A percentile compares a stretch with the other conserved stretches of the same genome.
phyloP scores from a whole-genome alignment of 2,888 invertebrate genomes.

The Graphium colonna region DNA sequence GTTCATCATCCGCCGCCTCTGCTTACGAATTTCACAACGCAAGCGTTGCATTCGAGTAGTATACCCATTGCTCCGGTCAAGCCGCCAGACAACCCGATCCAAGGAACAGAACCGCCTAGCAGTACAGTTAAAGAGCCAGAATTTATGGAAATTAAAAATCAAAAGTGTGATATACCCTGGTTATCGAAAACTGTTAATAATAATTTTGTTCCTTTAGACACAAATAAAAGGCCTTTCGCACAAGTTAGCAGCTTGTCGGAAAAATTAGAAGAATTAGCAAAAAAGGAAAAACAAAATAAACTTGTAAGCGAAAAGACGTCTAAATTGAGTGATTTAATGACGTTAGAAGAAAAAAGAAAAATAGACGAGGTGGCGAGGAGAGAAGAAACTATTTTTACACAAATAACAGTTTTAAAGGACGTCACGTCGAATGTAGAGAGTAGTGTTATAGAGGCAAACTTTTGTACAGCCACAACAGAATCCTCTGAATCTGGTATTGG shows the following conservation, averaged over 20 bases:
- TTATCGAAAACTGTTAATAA: constrained; percentile 73
- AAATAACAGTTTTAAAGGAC: constrained; percentile 71
- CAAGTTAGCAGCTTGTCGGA: constrained; percentile 61
- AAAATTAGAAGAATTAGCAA: constrained; percentile 51
- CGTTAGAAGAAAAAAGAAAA: constrained; percentile 48
- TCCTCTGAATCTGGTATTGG: constrained; percentile 71
- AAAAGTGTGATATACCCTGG: constrained; percentile 73
- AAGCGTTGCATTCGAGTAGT: constrained; percentile 64
- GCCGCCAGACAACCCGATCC: constrained; percentile 71
- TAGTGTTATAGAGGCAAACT: constrained; percentile 69
- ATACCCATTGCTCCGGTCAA: constrained; percentile 71
- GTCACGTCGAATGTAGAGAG: constrained; percentile 69
- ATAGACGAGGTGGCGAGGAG: constrained; percentile 61
- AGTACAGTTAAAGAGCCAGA: constrained; percentile 69
- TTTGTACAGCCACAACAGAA: constrained; percentile 62
- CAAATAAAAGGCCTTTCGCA: constrained; percentile 70
- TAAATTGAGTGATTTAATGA: constrained; percentile 16
- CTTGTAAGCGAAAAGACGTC: constrained; percentile 2
- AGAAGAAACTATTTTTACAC: constrained; percentile 69
- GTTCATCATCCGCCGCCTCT: constrained; percentile 62
- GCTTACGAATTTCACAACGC: constrained; percentile 58
- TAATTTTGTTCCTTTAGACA: constrained; percentile 62
- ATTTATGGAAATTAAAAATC: constrained; percentile 44
- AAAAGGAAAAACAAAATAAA: constrained; percentile 34
- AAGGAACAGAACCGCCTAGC: constrained; percentile 71